Evolutionary conservation across 2,888 invertebrate genomes (phyloP).

Genomic region (Spilosoma lubricipeda): DNA sequence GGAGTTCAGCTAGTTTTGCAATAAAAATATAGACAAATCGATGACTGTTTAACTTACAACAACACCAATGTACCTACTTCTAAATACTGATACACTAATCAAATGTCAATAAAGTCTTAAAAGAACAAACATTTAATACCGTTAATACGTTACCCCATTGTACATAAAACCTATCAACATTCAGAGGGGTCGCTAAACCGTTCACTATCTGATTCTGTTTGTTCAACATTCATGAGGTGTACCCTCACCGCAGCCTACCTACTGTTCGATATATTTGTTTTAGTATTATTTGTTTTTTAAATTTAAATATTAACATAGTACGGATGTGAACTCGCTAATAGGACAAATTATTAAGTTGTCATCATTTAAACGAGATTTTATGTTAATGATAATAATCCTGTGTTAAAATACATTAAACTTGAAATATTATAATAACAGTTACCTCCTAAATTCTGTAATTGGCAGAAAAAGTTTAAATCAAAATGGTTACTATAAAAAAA

Average conservation of each 20-base stretch:
- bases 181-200: slow-evolving; percentile 53
- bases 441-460: neutral
- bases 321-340: slow-evolving; percentile 22
- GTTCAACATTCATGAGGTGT: slow-evolving; percentile 69
- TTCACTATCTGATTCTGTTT: slow-evolving; percentile 68
- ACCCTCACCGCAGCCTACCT: slow-evolving; percentile 45
- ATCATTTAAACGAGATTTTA: neutral
- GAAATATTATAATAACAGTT: neutral
- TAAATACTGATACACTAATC: slow-evolving; percentile 16
- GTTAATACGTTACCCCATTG: slow-evolving; percentile 8
- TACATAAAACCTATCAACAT: slow-evolving; percentile 42
- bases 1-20: no score
- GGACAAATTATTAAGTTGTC: neutral
- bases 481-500: neutral
- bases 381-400: neutral
- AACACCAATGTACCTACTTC: neutral
- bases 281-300: slow-evolving; percentile 40
- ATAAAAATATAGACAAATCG: no score
- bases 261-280: slow-evolving; percentile 46
- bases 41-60: neutral
- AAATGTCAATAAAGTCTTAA: neutral
- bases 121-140: slow-evolving; percentile 3
- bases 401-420: neutral
- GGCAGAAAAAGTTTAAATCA: neutral
- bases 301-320: slow-evolving; percentile 35